Evolutionary conservation across 1,140 invertebrate genomes (phyloP).

Genomic region (Macrobrachium nipponense): DNA sequence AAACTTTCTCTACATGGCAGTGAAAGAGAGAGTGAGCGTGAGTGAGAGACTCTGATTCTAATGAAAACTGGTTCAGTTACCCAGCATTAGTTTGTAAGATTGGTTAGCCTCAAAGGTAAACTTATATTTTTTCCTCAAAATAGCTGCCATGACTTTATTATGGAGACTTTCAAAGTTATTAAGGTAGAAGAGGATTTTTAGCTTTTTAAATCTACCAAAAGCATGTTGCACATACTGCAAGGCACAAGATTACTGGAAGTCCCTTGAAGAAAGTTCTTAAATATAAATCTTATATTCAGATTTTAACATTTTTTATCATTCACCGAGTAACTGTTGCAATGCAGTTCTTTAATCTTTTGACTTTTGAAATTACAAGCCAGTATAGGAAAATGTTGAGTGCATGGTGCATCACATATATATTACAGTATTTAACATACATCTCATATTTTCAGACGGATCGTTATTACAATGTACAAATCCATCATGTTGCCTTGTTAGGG

Average conservation of each 20-base stretch:
- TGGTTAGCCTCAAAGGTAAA: constrained; percentile 60
- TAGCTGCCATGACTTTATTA: constrained; percentile 19
- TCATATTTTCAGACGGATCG: constrained; percentile 14
- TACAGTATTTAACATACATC: constrained; percentile 8
- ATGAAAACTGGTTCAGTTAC: constrained; percentile 22
- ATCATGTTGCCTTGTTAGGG: constrained; percentile 58
- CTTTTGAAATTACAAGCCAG: too few species aligned
- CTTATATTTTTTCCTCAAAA: constrained; percentile 4
- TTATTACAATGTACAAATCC: constrained; percentile 57
- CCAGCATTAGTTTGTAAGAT: constrained; percentile 37
- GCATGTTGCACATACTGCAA: too few species aligned
- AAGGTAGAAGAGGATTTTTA: neutral
- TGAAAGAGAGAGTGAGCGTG: constrained; percentile 6
- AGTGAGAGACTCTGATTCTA: constrained; percentile 24
- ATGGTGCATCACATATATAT: neutral
- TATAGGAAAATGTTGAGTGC: neutral
- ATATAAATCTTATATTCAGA: too few species aligned
- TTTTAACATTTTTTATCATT: too few species aligned
- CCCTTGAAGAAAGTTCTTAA: too few species aligned
- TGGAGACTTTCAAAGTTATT: neutral
- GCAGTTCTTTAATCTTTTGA: too few species aligned
- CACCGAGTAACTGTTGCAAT: too few species aligned
- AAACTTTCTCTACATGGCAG: neutral
- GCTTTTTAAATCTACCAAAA: neutral
- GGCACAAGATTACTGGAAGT: too few species aligned